Base-by-base conservation (phyloP, 2,113 vertebrate genomes). In the Strix aluco region DNA sequence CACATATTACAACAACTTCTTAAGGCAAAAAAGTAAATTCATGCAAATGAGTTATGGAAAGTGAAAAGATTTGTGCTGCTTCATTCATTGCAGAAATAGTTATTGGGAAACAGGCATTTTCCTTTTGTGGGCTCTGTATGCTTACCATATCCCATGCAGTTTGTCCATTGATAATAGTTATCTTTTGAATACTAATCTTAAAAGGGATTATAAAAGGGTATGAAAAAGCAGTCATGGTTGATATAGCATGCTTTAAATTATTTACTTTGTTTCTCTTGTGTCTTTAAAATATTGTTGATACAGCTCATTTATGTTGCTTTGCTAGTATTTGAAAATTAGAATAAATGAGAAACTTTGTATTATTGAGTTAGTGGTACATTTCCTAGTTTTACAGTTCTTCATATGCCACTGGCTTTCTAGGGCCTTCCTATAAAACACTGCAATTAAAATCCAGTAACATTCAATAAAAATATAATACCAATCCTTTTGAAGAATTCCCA, bases 11-110 rank as follows among this genome's bases (percentile, higher is more conserved):
- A 97, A 96, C 96, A 95, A 97, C 94, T 96, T 98, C 97, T 98
- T 97, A 98, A 98, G 97, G 97, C 97, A 97, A 95, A 98, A 98
- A 97, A 98, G 94, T 97, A 97, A 97, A 97, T 97, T 93, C 65
- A 96, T 97, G 97, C 86, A 97, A 97, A 98, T 94, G 96, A 98
- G 74, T 97, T 97, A 90, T 67, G 73, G 96, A 77, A 96, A 94
- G 97, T 59, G 92, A 87, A 83, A 95, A 97, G 88, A 74, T 84
- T 77, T 85, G 75, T 88, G 86, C 94, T 85, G 32, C 52, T 81
- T 92, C 73, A 75, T 84, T 94, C 75, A 52, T 66, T 62, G 74
- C 47, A 69, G 83, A 77, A 81, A 61, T 46, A 40, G 34, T 58
- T 51, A 67, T 49, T 65, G 84, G 72, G 92, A 78, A 86, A 51